A percentile compares a stretch with the other conserved stretches of the same genome.
These are phyloP conservation scores for Sebastes steindachneri DNA, from an alignment of 2,797 vertebrate genomes.

Conservation along the genomic window DNA sequence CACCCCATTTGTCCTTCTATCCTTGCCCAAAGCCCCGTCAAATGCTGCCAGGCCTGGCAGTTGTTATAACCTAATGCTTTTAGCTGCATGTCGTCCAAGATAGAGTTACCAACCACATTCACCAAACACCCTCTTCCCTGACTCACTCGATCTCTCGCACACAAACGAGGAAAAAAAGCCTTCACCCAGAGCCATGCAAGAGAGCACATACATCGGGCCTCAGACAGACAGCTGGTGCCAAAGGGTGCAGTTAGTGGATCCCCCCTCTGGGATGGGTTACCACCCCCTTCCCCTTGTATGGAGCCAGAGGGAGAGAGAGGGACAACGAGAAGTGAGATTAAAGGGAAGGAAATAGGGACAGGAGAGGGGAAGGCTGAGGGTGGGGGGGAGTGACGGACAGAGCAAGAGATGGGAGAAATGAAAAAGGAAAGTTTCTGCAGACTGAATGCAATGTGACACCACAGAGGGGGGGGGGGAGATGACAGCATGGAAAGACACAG, in stretches of 20 bases:
- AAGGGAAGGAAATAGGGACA: constrained; percentile 53
- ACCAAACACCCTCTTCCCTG: constrained; percentile 44
- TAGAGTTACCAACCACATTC: constrained; percentile 71
- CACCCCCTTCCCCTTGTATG: constrained; percentile 48
- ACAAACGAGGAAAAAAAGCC: not conserved
- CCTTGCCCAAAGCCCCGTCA: constrained; percentile 55
- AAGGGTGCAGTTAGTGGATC: constrained; percentile 69
- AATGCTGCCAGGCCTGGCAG: constrained; percentile 65
- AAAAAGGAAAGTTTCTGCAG: constrained; percentile 66
- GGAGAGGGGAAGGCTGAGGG: constrained; percentile 3
- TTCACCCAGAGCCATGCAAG: constrained; percentile 41
- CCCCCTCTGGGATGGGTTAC: constrained; percentile 59
- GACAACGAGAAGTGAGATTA: constrained; percentile 56
- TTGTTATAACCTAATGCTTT: constrained; percentile 75
- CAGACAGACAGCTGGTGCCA: constrained; percentile 76
- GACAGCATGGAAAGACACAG: constrained; percentile 74
- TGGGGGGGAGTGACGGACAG: constrained; percentile 23
- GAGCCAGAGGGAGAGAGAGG: constrained; percentile 47
- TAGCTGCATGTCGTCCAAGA: constrained; percentile 66
- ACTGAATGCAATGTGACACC: constrained; percentile 71
- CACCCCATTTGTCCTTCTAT: constrained; percentile 66
- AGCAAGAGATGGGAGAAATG: constrained; percentile 39
- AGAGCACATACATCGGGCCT: constrained; percentile 46
- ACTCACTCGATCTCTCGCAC: constrained; percentile 9
- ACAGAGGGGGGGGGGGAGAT: not conserved